Base-by-base conservation (phyloP, 2,113 vertebrate genomes). In the Dipodomys stephensi region DNA sequence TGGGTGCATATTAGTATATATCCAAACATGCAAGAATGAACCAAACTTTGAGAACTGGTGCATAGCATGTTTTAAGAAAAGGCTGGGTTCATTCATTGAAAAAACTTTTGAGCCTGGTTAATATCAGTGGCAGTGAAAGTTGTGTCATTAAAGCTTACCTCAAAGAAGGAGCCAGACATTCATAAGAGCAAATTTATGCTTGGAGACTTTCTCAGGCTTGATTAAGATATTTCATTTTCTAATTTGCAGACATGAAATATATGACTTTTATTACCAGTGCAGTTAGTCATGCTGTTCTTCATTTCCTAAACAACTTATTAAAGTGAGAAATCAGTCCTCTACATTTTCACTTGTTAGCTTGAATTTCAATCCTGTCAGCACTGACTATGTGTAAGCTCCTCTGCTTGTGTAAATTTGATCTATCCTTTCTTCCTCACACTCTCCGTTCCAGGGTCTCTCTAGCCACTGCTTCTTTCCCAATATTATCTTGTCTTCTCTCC, bases 161-260 rank as follows among this genome's bases (percentile, higher is more conserved):
- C 83, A 39, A 90, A 73, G 28, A 20, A n/a, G 77, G 71, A 94
- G 53, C 53, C 53, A 15, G 62, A 10, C 64, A 81, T 86, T 77
- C 11, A 68, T 80, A 49, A 69, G 49, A 94, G 46, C 67, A 87
- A 78, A 81, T 81, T 53, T 84, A 11, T 87, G 23, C 5, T 65
- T 80, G 10, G 6, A 53, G 35, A 69, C 22, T 49, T 81, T 79
- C 67, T 68, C 20, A 69, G 73, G 16, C 27, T 80, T 93, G 68
- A 82, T 91, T 88, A 95, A 97, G 92, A 96, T 46, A 84, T 90
- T 96, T 96, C 77, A 84, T 89, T 94, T 95, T 95, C 57, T 84
- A 91, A 93, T 90, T 95, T 94, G 78, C 22, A 88, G 93, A 82
- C 68, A 93, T 85, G 39, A 88, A 87, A 73, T 89, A 35, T 18